Percentiles rank a stretch among this genome's conserved stretches.
Conservation (phyloP, 2,113 vertebrate species). For the Syngnathus scovelli region DNA sequence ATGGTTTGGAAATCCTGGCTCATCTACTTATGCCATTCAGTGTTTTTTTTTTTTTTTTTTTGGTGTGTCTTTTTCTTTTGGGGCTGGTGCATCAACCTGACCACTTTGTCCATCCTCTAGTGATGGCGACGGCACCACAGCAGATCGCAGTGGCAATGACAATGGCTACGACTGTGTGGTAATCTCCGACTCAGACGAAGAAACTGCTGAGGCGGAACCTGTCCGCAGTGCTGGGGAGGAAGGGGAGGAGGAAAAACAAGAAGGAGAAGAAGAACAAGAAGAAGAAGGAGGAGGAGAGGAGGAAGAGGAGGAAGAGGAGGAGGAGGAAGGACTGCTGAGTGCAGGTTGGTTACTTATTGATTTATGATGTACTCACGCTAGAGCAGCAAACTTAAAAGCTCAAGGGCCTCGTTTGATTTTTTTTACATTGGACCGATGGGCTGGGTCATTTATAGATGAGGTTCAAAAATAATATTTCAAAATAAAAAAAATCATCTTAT, state of each 20-base stretch:
- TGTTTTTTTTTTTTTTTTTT: background rate
- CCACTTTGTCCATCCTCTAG: conserved; percentile 9
- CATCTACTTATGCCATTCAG: background rate
- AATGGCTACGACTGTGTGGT: conserved; percentile 74
- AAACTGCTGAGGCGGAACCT: conserved; percentile 45
- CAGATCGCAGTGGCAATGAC: conserved; percentile 59
- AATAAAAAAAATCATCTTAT: no score
- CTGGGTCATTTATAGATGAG: background rate
- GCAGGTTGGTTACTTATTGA: conserved; percentile 44
- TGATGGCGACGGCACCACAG: conserved; percentile 48
- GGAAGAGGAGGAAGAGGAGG: conserved; percentile 23
- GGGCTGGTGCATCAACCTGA: no score
- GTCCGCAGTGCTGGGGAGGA: conserved; percentile 42
- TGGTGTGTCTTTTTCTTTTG: background rate
- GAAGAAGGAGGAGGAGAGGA: conserved; percentile 30
- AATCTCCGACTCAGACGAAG: conserved; percentile 76
- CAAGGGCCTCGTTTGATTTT: background rate
- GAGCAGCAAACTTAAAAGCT: background rate
- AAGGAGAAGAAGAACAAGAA: conserved; percentile 25
- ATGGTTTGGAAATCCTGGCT: background rate
- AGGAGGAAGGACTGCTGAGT: conserved; percentile 34
- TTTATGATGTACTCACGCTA: background rate
- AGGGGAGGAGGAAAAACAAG: conserved; percentile 39
- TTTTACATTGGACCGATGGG: background rate
- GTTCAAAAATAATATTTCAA: background rate